A percentile compares a stretch with the other conserved stretches of the same genome.
Evolutionary conservation across 1,140 invertebrate species (phyloP).

Genomic region (Samia ricini): DNA sequence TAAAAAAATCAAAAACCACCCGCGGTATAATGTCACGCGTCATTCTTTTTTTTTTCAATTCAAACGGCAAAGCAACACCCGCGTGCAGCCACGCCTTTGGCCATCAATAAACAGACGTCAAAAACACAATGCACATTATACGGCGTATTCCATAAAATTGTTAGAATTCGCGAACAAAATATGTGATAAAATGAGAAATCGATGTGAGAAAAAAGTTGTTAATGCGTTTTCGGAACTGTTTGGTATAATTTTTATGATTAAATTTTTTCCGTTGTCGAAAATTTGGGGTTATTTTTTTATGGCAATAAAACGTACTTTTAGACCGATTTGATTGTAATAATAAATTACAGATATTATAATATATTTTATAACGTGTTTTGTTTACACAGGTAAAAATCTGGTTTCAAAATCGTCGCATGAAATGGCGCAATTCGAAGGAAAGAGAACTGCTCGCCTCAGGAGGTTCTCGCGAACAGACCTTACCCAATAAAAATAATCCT

Average conservation of each 20-base stretch:
- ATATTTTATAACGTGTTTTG: neutral
- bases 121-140: conserved; percentile 29
- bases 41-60: neutral
- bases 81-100: conserved; percentile 36
- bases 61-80: conserved; percentile 32
- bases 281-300: conserved; percentile 4
- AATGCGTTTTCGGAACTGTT: conserved; percentile 7
- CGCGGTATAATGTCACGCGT: conserved; percentile 3
- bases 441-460: conserved; percentile 94
- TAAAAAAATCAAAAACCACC: conserved; percentile 12
- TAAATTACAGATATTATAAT: neutral
- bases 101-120: conserved; percentile 46
- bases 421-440: conserved; percentile 98
- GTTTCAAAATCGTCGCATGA: conserved; percentile 98
- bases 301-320: neutral
- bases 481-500: conserved; percentile 98
- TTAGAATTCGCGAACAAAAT: conserved; percentile 29
- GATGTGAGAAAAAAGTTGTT: conserved; percentile 34
- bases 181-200: conserved; percentile 41
- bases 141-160: conserved; percentile 40
- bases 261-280: neutral
- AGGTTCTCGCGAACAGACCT: conserved; percentile 94
- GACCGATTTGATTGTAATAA: neutral
- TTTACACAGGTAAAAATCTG: conserved; percentile 93
- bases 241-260: neutral